Percentiles rank a stretch among this genome's conserved stretches.
Conservation (phyloP, 2,113 vertebrate genomes). For the Danionella cerebrum region DNA sequence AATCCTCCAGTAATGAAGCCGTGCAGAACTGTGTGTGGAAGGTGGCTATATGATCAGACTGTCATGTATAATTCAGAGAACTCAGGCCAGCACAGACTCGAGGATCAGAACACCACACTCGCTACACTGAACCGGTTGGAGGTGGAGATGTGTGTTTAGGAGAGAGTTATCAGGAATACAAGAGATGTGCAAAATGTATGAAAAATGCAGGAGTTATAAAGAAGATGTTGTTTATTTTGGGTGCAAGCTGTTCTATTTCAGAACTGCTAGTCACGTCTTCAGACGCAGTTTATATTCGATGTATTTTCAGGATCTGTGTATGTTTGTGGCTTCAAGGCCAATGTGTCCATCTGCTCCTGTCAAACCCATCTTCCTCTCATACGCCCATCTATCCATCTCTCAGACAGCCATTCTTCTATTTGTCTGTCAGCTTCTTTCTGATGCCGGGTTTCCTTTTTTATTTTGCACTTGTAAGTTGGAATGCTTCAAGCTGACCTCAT, state of each 20-base stretch:
- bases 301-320: conserved; percentile 14
- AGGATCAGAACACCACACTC: neutral
- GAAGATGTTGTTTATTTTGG: conserved; percentile 4
- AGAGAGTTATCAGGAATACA: conserved; percentile 7
- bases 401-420: conserved; percentile 20
- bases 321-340: conserved; percentile 47
- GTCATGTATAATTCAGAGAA: conserved; percentile 18
- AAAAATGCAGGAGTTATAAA: neutral
- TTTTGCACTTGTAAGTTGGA: conserved; percentile 2
- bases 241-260: conserved; percentile 25
- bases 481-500: conserved; percentile 26
- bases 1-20: neutral
- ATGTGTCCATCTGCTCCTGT: conserved; percentile 54
- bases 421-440: conserved; percentile 41
- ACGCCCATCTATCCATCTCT: conserved; percentile 37
- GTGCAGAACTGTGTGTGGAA: neutral
- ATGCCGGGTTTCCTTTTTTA: neutral
- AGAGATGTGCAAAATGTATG: neutral
- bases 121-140: neutral
- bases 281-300: neutral
- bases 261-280: conserved; percentile 23
- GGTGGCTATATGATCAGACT: conserved; percentile 11
- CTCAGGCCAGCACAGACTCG: neutral
- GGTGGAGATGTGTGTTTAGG: conserved; percentile 26
- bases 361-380: conserved; percentile 36